Evolutionary conservation across 2,888 invertebrate species (phyloP).

Genomic region (Trilocha varians): DNA sequence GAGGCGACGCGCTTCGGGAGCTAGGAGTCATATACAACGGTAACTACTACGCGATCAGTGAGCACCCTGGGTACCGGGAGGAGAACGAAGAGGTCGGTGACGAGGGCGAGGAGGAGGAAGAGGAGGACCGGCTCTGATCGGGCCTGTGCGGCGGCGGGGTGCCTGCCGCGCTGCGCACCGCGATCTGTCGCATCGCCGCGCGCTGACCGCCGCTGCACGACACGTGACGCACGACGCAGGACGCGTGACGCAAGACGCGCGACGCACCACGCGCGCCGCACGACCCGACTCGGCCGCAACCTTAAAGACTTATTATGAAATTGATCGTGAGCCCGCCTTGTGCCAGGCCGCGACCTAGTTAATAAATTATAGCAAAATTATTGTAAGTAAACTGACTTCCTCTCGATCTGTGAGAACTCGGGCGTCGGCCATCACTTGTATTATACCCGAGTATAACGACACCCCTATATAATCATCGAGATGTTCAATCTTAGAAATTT

Average conservation of each 20-base stretch:
- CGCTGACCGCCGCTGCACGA: slow-evolving; percentile 36
- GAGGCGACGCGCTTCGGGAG: slow-evolving; percentile 92
- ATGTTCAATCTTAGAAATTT: slow-evolving; percentile 10
- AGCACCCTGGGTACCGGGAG: slow-evolving; percentile 94
- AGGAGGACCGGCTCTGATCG: slow-evolving; percentile 79
- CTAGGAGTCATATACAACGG: slow-evolving; percentile 95
- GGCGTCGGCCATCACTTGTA: slow-evolving; percentile 15
- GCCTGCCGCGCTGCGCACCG: slow-evolving; percentile 57
- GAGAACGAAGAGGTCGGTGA: slow-evolving; percentile 89
- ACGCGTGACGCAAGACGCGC: too few species aligned
- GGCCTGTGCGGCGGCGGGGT: slow-evolving; percentile 69
- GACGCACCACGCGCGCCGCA: slow-evolving; percentile 11
- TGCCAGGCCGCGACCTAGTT: slow-evolving; percentile 37
- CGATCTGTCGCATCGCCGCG: slow-evolving; percentile 54
- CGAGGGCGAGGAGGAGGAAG: slow-evolving; percentile 88
- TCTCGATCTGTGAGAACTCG: slow-evolving; percentile 34
- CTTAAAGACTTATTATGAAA: slow-evolving; percentile 62
- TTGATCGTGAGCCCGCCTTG: slow-evolving; percentile 36
- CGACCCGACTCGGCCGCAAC: slow-evolving; percentile 6
- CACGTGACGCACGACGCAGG: slow-evolving; percentile 11
- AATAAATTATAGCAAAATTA: slow-evolving; percentile 63
- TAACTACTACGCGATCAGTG: slow-evolving; percentile 95
- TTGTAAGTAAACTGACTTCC: slow-evolving; percentile 69
- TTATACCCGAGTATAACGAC: slow-evolving; percentile 33
- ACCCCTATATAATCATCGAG: slow-evolving; percentile 43